A percentile compares a stretch with the other conserved stretches of the same genome.
Evolutionary conservation across 2,797 vertebrate genomes (phyloP).

Genomic region (Bryconaethiops microstoma): DNA sequence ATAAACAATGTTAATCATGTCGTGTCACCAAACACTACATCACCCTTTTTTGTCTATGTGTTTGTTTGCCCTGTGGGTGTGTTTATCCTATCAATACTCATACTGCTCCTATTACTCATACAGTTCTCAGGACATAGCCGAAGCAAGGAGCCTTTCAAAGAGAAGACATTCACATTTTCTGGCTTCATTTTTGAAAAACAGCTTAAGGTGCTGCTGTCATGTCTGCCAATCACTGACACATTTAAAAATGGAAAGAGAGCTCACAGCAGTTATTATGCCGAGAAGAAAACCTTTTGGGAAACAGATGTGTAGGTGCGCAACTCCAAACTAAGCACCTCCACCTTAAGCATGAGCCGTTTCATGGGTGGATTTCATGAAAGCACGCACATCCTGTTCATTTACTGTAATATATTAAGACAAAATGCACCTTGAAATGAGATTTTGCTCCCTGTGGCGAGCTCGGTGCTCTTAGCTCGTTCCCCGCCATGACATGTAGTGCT

Average conservation of each 20-base stretch:
- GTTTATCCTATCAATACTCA: conserved; percentile 8
- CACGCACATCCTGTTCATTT: conserved; percentile 32
- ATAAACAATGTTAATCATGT: conserved; percentile 25
- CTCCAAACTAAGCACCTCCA: neutral
- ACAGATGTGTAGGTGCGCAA: conserved; percentile 17
- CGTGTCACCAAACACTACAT: conserved; percentile 10
- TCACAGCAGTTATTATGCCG: conserved; percentile 13
- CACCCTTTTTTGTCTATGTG: neutral
- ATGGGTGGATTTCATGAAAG: conserved; percentile 35
- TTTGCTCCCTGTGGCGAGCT: conserved; percentile 32
- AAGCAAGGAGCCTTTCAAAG: neutral
- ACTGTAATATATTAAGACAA: conserved; percentile 52
- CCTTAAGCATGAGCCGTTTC: conserved; percentile 29
- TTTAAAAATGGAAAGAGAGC: conserved; percentile 24
- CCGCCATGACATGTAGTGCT: conserved; percentile 32
- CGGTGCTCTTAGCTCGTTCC: conserved; percentile 49
- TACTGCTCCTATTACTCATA: neutral
- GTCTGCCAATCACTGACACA: conserved; percentile 22
- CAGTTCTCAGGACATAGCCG: conserved; percentile 9
- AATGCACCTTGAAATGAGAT: conserved; percentile 69
- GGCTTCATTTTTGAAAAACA: conserved; percentile 6
- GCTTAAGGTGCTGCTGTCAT: neutral
- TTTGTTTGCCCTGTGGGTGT: neutral
- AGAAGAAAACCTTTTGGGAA: conserved; percentile 28
- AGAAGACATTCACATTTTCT: neutral